Percentiles rank a stretch among this genome's conserved stretches.
phyloP scores from a whole-genome alignment of 2,797 vertebrate species.

The Mormyrops attenuatus region DNA sequence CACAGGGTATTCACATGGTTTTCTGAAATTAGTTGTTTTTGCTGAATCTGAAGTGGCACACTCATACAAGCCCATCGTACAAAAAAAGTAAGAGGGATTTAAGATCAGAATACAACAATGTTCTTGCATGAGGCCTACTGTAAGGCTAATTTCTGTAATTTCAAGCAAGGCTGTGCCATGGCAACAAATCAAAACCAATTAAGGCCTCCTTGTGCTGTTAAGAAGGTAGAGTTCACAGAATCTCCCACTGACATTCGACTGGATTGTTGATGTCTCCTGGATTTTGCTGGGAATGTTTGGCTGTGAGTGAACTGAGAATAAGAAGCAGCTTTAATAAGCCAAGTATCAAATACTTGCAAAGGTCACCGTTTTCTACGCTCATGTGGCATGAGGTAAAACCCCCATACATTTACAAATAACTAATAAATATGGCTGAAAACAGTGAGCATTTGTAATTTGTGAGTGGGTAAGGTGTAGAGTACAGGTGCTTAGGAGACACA shows the following conservation, averaged over 20 bases:
- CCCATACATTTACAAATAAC: not conserved
- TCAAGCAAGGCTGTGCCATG: not conserved
- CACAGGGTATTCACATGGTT: not conserved
- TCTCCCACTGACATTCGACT: not conserved
- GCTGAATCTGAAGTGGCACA: not conserved
- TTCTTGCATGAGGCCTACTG: not conserved
- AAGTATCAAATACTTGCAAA: not conserved
- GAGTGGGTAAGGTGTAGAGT: constrained; percentile 33
- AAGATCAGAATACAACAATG: not conserved
- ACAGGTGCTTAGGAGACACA: constrained; percentile 25
- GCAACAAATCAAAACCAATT: not conserved
- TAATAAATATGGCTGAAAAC: constrained; percentile 16
- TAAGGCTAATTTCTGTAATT: not conserved
- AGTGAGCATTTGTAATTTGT: constrained; percentile 29
- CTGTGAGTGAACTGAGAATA: not conserved
- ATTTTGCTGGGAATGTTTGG: not conserved
- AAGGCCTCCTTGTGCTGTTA: not conserved
- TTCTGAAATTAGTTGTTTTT: not conserved
- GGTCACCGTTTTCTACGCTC: not conserved
- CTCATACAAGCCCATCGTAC: not conserved
- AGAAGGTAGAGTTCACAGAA: not conserved
- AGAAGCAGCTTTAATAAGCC: not conserved
- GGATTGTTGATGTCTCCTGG: not conserved
- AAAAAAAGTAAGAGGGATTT: not conserved
- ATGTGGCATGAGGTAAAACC: not conserved